Percentiles rank a stretch among this genome's conserved stretches.
Conservation (phyloP, 2,113 vertebrate genomes). For the Chaetura pelagica region DNA sequence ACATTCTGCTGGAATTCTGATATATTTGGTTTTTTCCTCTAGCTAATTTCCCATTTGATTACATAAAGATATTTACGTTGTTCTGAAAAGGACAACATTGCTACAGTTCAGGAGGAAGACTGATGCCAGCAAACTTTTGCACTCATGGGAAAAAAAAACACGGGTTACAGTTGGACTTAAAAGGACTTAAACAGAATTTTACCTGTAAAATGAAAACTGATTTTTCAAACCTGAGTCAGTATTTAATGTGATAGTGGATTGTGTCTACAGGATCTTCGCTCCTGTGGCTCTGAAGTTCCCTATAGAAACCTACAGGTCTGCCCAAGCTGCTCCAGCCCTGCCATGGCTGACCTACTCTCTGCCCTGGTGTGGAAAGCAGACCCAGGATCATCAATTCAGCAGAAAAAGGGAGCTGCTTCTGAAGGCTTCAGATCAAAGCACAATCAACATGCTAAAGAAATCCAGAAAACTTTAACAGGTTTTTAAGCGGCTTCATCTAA, state of each 20-base stretch:
- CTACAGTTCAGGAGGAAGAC: background rate
- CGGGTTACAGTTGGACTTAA: background rate
- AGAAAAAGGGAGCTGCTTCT: background rate
- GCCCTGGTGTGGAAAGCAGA: background rate
- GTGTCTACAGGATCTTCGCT: background rate
- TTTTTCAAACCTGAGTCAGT: background rate
- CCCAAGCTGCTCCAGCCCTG: background rate
- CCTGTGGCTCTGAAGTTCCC: background rate
- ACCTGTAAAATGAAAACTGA: background rate
- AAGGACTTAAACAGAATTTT: background rate
- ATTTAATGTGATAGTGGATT: background rate
- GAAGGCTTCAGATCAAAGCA: background rate
- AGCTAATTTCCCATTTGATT: conserved; percentile 29
- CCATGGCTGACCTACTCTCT: accelerated
- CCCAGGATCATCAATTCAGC: background rate
- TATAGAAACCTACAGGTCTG: background rate
- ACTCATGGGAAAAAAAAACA: background rate
- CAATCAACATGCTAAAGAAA: background rate
- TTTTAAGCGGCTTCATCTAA: background rate
- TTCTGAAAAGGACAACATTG: background rate
- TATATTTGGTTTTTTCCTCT: background rate
- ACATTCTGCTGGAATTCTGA: background rate
- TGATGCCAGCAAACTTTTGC: background rate
- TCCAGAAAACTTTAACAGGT: background rate
- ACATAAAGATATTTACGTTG: background rate